Conservation (phyloP, 1,140 invertebrate species). For the Drosophila seguyi region DNA sequence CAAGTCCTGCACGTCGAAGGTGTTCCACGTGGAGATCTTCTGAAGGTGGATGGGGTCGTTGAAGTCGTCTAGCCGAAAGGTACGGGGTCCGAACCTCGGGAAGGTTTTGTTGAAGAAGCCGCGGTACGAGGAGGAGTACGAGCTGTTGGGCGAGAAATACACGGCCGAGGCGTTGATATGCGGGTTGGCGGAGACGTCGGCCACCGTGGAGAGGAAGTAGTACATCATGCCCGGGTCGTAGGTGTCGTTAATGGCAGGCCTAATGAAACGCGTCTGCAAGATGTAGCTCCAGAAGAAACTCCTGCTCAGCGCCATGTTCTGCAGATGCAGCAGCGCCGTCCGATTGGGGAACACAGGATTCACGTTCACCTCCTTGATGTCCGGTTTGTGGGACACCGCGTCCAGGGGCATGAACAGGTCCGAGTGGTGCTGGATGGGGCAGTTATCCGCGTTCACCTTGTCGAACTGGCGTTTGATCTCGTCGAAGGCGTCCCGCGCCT, state of each 20-base stretch:
- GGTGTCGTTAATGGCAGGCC: slow-evolving; percentile 95
- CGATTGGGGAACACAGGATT: slow-evolving; percentile 98
- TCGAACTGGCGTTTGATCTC: slow-evolving; percentile 93
- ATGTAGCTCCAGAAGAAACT: slow-evolving; percentile 99
- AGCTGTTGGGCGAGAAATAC: slow-evolving; percentile 97
- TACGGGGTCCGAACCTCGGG: slow-evolving; percentile 96
- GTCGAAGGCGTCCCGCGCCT: slow-evolving; percentile 94
- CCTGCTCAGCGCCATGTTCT: slow-evolving; percentile 97
- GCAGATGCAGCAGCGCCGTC: slow-evolving; percentile 95
- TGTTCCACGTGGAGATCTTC: slow-evolving; percentile 95
- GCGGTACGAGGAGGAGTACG: slow-evolving; percentile 97
- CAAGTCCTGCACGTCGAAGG: slow-evolving; percentile 92
- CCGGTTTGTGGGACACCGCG: slow-evolving; percentile 95
- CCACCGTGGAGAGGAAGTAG: slow-evolving; percentile 97
- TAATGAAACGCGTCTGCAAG: slow-evolving; percentile 94
- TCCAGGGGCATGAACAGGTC: slow-evolving; percentile 94
- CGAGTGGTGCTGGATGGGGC: slow-evolving; percentile 93
- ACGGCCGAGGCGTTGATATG: slow-evolving; percentile 97
- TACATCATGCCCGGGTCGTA: slow-evolving; percentile 99
- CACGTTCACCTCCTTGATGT: slow-evolving; percentile 97
- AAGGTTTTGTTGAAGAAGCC: slow-evolving; percentile 99
- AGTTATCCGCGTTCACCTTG: slow-evolving; percentile 93
- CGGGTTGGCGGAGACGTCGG: slow-evolving; percentile 97
- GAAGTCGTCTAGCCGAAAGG: slow-evolving; percentile 96
- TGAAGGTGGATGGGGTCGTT: slow-evolving; percentile 97